Evolutionary conservation across 2,797 vertebrate species (phyloP).

Genomic region (Hoplostethus atlanticus): DNA sequence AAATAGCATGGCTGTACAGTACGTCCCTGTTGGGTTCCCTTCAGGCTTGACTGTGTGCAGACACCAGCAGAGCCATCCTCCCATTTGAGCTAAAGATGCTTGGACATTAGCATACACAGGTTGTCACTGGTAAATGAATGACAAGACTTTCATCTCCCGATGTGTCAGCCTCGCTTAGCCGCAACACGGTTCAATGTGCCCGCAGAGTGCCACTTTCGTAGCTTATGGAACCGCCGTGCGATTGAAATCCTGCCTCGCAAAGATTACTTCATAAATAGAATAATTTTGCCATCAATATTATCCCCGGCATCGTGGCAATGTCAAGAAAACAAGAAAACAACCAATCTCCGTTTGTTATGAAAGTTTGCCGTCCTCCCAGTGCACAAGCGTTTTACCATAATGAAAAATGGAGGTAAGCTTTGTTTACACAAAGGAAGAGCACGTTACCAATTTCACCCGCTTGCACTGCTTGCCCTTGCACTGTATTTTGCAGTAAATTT

Average conservation of each 20-base stretch:
- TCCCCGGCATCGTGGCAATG: slow-evolving; percentile 67
- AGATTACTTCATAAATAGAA: slow-evolving; percentile 81
- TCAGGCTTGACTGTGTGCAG: slow-evolving; percentile 45
- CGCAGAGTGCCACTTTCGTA: slow-evolving; percentile 68
- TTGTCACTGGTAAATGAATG: slow-evolving; percentile 82
- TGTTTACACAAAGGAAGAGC: slow-evolving; percentile 34
- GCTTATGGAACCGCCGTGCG: slow-evolving; percentile 40
- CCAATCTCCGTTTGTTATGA: slow-evolving; percentile 72
- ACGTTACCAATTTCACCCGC: slow-evolving; percentile 27
- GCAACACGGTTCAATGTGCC: slow-evolving; percentile 78
- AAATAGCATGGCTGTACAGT: slow-evolving; percentile 2
- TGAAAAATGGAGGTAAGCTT: slow-evolving; percentile 58
- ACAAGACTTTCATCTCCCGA: slow-evolving; percentile 83
- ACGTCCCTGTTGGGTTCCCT: slow-evolving; percentile 52
- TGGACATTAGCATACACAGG: slow-evolving; percentile 82
- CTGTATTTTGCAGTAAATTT: slow-evolving; percentile 1
- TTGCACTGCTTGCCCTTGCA: slow-evolving; percentile 19
- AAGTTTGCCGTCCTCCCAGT: slow-evolving; percentile 44
- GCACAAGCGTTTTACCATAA: slow-evolving; percentile 55
- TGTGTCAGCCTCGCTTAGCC: slow-evolving; percentile 80
- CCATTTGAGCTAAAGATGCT: slow-evolving; percentile 71
- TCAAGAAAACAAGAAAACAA: slow-evolving; percentile 75
- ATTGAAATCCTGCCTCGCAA: slow-evolving; percentile 61
- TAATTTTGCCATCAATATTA: slow-evolving; percentile 79
- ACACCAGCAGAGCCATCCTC: slow-evolving; percentile 55